Evolutionary conservation across 1,140 invertebrate genomes (phyloP), one percentile per base, ranked within the genome.

Genomic region (Ceratina calcarata): DNA sequence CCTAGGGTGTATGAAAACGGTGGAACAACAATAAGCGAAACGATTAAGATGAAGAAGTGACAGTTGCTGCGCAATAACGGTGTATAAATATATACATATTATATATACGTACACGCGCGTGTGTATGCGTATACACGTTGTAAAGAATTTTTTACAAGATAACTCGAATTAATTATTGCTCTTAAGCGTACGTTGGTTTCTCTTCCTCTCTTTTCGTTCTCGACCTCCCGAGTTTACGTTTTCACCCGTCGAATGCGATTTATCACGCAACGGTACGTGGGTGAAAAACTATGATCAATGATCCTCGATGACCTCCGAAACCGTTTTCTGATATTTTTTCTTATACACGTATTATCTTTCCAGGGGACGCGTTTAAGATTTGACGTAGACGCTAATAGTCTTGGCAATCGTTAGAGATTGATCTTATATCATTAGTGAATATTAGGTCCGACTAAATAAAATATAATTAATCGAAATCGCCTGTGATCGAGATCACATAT

Each of bases 71-170:
- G 80, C 84, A 85, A 86, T 86, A 85, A 85, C 49, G 58, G 60
- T 81, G 79, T 67, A 82, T 83, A 85, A 71, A 78, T 73, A 83
- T 85, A 78, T 55, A 78, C 45, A 75, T 69, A 57, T n/a, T 18
- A 77, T 61, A 51, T 64, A 69, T 64, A 72, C 61, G 60, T 80
- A 61, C 69, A 74, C 65, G 37, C 24, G 57, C 58, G 60, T 71
- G 64, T 76, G 62, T 78, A 78, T 65, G 16, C 79, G 79, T 77
- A 24, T 64, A 69, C 81, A 61, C 70, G 74, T 81, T 74, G 78
- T 86, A 76, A 65, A 72, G 10, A 84, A 74, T 86, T 88, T 88
- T 88, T 83, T 88, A 87, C 87, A 80, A 73, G 85, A 68, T 78
- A 88, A 82, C 68, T 87, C 84, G 76, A 84, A 77, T 86, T 64